These are phyloP conservation scores for Bombyx mori DNA, from an alignment of 1,140 invertebrate species.

Conservation along the genomic window ASM3026992v2 NC_085121.1:11557501-11558000, in stretches of 20 bases:
- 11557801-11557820: slow-evolving; percentile 55
- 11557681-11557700: slow-evolving; percentile 50
- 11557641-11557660: slow-evolving; percentile 57
- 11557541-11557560: slow-evolving; percentile 58
- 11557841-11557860: slow-evolving; percentile 56
- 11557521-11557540: slow-evolving; percentile 62
- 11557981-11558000: slow-evolving; percentile 36
- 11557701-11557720: slow-evolving; percentile 22
- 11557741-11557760: slow-evolving; percentile 13
- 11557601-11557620: slow-evolving; percentile 27
- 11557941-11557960: slow-evolving; percentile 51
- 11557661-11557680: slow-evolving; percentile 43
- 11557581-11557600: slow-evolving; percentile 38
- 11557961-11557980: slow-evolving; percentile 51
- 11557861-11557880: slow-evolving; percentile 28
- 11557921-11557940: slow-evolving; percentile 29
- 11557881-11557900: slow-evolving; percentile 17
- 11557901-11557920: slow-evolving; percentile 22
- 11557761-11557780: slow-evolving; percentile 36
- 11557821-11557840: slow-evolving; percentile 55
- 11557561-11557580: slow-evolving; percentile 60
- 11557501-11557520: slow-evolving; percentile 63
- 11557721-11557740: slow-evolving; percentile 22
- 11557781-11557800: slow-evolving; percentile 37
- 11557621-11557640: slow-evolving; percentile 50